Percentiles rank a stretch among this genome's conserved stretches.
Conservation (phyloP, 2,797 vertebrate species). For the Poeciliopsis infans region DNA sequence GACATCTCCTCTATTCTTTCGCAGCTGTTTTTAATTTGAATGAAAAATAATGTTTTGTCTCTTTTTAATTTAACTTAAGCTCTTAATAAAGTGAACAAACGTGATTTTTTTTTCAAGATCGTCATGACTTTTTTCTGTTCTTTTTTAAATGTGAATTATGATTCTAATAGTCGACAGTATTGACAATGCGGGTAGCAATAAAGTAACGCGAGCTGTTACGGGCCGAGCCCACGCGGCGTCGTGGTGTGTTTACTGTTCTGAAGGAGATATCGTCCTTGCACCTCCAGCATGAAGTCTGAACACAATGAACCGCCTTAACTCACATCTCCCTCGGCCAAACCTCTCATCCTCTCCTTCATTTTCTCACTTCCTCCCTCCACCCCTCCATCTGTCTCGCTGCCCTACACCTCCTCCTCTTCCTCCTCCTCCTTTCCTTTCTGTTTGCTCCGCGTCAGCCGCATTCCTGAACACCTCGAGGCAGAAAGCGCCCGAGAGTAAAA, state of each 20-base stretch:
- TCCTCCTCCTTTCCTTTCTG: constrained; percentile 1
- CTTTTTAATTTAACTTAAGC: constrained; percentile 8
- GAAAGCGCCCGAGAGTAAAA: constrained; percentile 19
- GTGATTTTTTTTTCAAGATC: constrained; percentile 2
- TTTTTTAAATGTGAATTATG: neutral
- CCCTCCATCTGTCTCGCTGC: constrained; percentile 42
- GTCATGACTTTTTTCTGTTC: neutral
- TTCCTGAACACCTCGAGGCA: constrained; percentile 22
- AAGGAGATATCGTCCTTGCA: constrained; percentile 51
- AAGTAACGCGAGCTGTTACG: constrained; percentile 5
- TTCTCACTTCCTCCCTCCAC: constrained; percentile 18
- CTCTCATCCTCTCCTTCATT: constrained; percentile 17
- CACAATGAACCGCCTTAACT: constrained; percentile 37
- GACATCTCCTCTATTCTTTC: neutral
- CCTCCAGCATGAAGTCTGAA: constrained; percentile 29
- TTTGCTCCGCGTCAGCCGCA: constrained; percentile 27
- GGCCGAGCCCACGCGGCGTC: neutral
- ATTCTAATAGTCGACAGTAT: constrained; percentile 1
- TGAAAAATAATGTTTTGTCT: neutral
- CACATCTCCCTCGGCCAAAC: constrained; percentile 35
- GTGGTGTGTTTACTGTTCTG: constrained; percentile 18
- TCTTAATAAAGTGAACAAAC: constrained; percentile 20
- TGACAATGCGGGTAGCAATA: constrained; percentile 5
- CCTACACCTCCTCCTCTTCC: neutral
- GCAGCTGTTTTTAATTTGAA: neutral